Evolutionary conservation across 2,888 invertebrate genomes (phyloP).

Genomic region (Danaus chrysippus): DNA sequence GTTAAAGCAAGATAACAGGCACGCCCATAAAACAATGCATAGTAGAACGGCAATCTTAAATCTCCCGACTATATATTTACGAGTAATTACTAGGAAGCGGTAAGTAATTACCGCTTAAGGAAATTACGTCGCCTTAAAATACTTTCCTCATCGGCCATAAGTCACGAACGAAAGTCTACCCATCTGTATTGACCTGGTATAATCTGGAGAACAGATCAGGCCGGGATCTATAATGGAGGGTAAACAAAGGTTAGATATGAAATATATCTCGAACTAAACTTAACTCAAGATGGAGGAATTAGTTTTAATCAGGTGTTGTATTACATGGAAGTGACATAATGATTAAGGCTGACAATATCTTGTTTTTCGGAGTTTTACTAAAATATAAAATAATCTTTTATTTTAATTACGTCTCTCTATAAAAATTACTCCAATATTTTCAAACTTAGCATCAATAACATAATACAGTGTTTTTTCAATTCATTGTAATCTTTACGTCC

Average conservation of each 20-base stretch:
- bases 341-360: no score
- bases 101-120: slow-evolving; percentile 32
- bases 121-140: slow-evolving; percentile 36
- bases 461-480: no score
- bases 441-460: no score
- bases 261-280: neutral
- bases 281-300: no score
- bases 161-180: slow-evolving; percentile 35
- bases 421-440: no score
- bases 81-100: slow-evolving; percentile 36
- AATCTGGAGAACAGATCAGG: slow-evolving; percentile 19
- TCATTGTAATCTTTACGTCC: no score
- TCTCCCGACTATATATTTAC: slow-evolving; percentile 26
- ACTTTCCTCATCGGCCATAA: slow-evolving; percentile 29
- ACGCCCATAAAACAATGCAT: slow-evolving; percentile 16
- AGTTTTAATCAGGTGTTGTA: no score
- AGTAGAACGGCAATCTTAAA: slow-evolving; percentile 20
- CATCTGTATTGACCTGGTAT: slow-evolving; percentile 25
- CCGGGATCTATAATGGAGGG: slow-evolving; percentile 3
- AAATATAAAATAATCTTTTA: no score
- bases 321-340: no score
- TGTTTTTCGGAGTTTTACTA: no score
- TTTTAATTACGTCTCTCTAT: no score
- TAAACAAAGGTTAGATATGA: neutral
- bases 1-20: neutral